Conservation (phyloP, 2,113 vertebrate species). For the Oncorhynchus nerka region DNA sequence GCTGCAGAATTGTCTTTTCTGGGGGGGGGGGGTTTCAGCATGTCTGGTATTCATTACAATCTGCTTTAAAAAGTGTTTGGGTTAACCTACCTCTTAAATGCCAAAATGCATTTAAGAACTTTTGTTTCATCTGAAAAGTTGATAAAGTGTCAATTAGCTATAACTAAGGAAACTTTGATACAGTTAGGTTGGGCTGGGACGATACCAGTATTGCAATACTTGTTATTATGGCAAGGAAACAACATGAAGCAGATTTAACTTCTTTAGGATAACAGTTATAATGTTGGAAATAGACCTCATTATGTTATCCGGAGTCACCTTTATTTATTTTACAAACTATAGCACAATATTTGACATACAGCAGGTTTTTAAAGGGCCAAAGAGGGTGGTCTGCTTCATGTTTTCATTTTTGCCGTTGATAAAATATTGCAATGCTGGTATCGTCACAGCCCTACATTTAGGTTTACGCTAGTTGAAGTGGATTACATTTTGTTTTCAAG, state of each 20-base stretch:
- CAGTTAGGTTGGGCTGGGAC: constrained; percentile 5
- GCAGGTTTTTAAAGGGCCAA: too few species aligned
- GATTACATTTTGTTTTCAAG: constrained; percentile 47
- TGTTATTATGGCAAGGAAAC: too few species aligned
- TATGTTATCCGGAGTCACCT: too few species aligned
- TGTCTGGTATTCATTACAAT: constrained; percentile 26
- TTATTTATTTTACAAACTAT: too few species aligned
- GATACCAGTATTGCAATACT: too few species aligned
- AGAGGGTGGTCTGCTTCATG: too few species aligned
- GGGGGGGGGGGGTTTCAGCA: not conserved
- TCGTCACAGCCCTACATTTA: not conserved
- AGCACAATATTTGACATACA: too few species aligned
- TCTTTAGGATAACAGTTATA: too few species aligned
- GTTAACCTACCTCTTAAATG: constrained; percentile 53
- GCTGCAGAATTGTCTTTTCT: constrained; percentile 27
- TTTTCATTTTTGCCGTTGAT: too few species aligned
- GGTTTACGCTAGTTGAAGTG: constrained; percentile 57
- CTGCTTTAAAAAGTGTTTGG: constrained; percentile 25
- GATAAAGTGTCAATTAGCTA: constrained; percentile 64
- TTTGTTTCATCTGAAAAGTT: constrained; percentile 45
- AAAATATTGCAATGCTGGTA: too few species aligned
- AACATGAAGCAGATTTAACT: too few species aligned
- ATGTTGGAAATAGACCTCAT: too few species aligned
- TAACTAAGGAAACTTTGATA: constrained; percentile 68
- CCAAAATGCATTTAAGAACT: constrained; percentile 57